A percentile compares a stretch with the other conserved stretches of the same genome.
These are phyloP conservation scores for Monochamus saltuarius DNA, from an alignment of 1,140 invertebrate genomes.

Conservation along the genomic window DNA sequence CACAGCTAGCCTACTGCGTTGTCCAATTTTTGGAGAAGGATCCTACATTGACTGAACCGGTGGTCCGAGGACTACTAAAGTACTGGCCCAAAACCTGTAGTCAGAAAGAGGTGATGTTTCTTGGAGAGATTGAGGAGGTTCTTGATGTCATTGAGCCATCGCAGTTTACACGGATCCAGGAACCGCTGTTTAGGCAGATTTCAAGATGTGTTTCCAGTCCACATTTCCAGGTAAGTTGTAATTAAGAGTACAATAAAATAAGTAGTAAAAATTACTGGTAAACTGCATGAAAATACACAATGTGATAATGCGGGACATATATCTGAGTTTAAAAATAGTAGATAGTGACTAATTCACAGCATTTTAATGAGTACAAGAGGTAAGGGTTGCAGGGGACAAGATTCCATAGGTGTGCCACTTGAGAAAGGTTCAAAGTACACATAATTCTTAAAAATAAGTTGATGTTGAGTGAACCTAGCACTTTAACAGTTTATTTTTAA, in stretches of 20 bases:
- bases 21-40: slow-evolving; percentile 99
- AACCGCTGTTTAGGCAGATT: slow-evolving; percentile 95
- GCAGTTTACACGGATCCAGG: slow-evolving; percentile 98
- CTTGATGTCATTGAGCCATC: slow-evolving; percentile 97
- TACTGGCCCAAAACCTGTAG: slow-evolving; percentile 99
- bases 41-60: slow-evolving; percentile 92
- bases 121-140: slow-evolving; percentile 97
- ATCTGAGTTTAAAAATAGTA: no score
- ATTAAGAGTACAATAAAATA: neutral
- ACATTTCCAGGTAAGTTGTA: slow-evolving; percentile 82
- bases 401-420: no score
- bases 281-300: no score
- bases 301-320: no score
- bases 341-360: no score
- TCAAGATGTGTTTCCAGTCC: slow-evolving; percentile 98
- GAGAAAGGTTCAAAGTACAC: no score
- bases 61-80: slow-evolving; percentile 93
- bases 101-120: slow-evolving; percentile 99
- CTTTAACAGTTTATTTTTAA: no score
- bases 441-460: no score
- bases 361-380: no score
- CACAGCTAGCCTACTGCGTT: slow-evolving; percentile 99
- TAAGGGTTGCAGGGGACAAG: no score
- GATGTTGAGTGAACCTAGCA: no score
- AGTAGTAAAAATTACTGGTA: no score